Percentiles rank a stretch among this genome's conserved stretches.
Conservation (phyloP, 2,797 vertebrate species). For the Poecilia wingei region DNA sequence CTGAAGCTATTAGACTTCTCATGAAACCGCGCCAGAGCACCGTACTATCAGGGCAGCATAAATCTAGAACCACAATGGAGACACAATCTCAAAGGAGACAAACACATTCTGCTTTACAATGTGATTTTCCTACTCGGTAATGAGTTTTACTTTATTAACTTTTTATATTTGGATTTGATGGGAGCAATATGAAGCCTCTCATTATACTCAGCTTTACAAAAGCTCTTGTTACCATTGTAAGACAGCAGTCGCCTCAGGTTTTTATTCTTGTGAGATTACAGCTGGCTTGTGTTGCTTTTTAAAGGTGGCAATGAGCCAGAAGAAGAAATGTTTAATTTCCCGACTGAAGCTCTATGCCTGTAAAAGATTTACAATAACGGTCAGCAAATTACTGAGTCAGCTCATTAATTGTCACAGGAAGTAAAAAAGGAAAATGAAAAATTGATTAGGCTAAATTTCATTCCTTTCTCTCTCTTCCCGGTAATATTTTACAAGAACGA, state of each 20-base stretch:
- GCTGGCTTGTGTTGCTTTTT: constrained; percentile 19
- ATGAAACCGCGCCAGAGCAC: constrained; percentile 33
- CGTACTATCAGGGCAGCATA: constrained; percentile 37
- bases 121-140: constrained; percentile 28
- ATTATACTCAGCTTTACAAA: constrained; percentile 23
- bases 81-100: constrained; percentile 11
- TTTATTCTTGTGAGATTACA: constrained; percentile 20
- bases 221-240: constrained; percentile 22
- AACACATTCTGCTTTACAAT: constrained; percentile 27
- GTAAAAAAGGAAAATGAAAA: constrained; percentile 32
- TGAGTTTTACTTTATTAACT: constrained; percentile 40
- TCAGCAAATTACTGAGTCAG: constrained; percentile 38
- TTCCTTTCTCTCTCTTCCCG: constrained; percentile 16
- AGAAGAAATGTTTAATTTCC: constrained; percentile 35
- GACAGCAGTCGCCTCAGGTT: constrained; percentile 3
- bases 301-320: constrained; percentile 43
- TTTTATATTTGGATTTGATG: constrained; percentile 45
- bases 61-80: constrained; percentile 47
- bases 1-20: constrained; percentile 52
- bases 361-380: constrained; percentile 49
- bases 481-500: constrained; percentile 19
- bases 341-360: constrained; percentile 32
- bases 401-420: constrained; percentile 43
- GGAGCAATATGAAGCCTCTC: constrained; percentile 27
- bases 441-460: constrained; percentile 31